Evolutionary conservation across 30 jellyfish, hydroid and myxozoan genomes (phyloP), one percentile per base, ranked within the genome.

Genomic region (Nemopilema nomurai): DNA sequence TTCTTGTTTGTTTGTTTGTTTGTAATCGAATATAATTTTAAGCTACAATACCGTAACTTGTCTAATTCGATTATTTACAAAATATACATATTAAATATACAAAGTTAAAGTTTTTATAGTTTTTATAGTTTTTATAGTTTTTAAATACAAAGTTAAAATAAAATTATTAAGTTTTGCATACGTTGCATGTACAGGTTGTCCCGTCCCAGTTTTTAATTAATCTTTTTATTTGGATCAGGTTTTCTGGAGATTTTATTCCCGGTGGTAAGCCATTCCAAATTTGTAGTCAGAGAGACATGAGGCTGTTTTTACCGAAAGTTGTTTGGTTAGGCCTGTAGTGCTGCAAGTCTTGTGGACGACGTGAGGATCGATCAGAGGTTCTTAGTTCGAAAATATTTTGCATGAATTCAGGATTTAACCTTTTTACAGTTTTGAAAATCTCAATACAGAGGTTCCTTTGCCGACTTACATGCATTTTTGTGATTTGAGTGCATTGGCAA

Each of bases 371-470:
- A 51, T 51, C 26, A 21, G 86, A 76, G 86, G 86, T 51, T 25
- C 62, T 53, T 76, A 28, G 31, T 76, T 76, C 52, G 49, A 76
- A 76, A 49, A 76, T 76, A 20, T 50, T 76, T 62, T 76, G 86
- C 86, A 76, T 76, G 71, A 76, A 76, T 49, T 53, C 62, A 41
- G 74, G 86, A 62, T 76, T 76, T 51, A 76, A 49, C 41, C 57
- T 30, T 30, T 76, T 76, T 26, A 76, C 86, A 25, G 86, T 9
- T 51, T 51, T 41, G 49, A 57, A 76, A 24, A 76, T 76, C 41
- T 76, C 86, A 76, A 76, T 76, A 75, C 75, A 76, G 71, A 76
- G 74, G 86, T 53, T 23, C 57, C 74, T 51, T 49, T 23, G 86
- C 74, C 82, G 49, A 72, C 57, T 3, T n/a, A n/a, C n/a, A n/a